A percentile compares a stretch with the other conserved stretches of the same genome.
phyloP scores from a whole-genome alignment of 2,888 invertebrate genomes.

The Drosophila mettleri region DNA sequence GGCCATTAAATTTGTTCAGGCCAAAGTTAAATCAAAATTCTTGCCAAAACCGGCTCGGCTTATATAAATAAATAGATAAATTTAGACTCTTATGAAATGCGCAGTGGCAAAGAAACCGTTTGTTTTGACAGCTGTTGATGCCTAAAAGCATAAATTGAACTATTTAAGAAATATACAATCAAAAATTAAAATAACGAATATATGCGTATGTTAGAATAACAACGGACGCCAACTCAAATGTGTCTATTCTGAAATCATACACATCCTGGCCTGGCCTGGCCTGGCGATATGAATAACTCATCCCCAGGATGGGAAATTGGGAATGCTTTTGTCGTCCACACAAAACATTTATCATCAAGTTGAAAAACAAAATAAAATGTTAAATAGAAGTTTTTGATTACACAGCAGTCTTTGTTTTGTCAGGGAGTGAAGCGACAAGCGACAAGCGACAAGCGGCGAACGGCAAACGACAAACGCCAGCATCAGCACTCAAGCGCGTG shows the following conservation, averaged over 20 bases:
- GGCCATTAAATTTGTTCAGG: not conserved
- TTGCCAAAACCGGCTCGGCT: not conserved
- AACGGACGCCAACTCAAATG: constrained; percentile 11
- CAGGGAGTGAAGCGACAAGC: constrained; percentile 49
- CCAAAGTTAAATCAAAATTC: not conserved
- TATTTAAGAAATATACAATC: not conserved
- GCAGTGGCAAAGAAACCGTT: not conserved
- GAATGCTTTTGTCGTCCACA: constrained; percentile 32
- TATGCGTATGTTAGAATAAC: constrained; percentile 4
- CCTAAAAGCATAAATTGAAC: not conserved
- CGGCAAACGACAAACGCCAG: constrained; percentile 20
- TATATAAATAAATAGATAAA: not conserved
- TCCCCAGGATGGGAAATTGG: constrained; percentile 41
- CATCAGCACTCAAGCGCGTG: constrained; percentile 30
- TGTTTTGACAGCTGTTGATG: constrained; percentile 38
- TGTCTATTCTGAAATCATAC: constrained; percentile 40
- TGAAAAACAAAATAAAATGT: constrained; percentile 72
- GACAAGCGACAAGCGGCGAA: constrained; percentile 10
- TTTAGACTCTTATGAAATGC: not conserved
- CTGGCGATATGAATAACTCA: constrained; percentile 2
- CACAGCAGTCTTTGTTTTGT: constrained; percentile 51
- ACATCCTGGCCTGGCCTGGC: constrained; percentile 29
- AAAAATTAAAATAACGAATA: constrained; percentile 10
- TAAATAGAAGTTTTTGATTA: constrained; percentile 72
- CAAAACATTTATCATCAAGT: constrained; percentile 74